phyloP scores from a whole-genome alignment of 2,888 invertebrate species.

The Melipona bicolor region DNA sequence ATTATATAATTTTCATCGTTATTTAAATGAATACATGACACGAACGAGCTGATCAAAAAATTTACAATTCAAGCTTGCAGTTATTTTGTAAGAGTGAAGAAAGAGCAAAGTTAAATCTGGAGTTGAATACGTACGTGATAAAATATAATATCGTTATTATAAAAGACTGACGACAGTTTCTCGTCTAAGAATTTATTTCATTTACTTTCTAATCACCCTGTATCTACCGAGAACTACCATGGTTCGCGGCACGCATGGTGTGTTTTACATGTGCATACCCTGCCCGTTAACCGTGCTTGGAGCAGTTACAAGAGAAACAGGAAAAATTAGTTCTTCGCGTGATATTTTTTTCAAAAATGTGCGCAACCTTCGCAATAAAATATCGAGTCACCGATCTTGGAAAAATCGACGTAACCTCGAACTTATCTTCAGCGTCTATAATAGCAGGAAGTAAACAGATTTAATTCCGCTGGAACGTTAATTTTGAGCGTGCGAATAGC shows the following conservation, averaged over 20 bases:
- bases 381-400: background rate
- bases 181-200: background rate
- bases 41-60: too few species aligned
- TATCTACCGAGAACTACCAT: background rate
- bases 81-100: too few species aligned
- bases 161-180: background rate
- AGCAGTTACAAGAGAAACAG: background rate
- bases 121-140: too few species aligned
- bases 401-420: background rate
- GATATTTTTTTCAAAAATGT: background rate
- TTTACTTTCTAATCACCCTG: background rate
- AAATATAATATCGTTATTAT: too few species aligned
- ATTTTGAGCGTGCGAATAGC: background rate
- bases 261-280: conserved; percentile 7
- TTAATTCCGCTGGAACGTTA: background rate
- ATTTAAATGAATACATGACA: too few species aligned
- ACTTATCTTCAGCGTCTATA: background rate
- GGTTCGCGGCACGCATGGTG: conserved; percentile 1
- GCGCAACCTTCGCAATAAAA: background rate
- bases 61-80: too few species aligned
- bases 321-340: conserved; percentile 11
- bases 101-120: too few species aligned
- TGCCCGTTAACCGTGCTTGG: conserved; percentile 3
- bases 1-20: too few species aligned
- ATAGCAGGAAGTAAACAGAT: background rate